Evolutionary conservation across 2,113 vertebrate genomes (phyloP), one percentile per base, ranked within the genome.

Genomic region (Lophochroa leadbeateri): DNA sequence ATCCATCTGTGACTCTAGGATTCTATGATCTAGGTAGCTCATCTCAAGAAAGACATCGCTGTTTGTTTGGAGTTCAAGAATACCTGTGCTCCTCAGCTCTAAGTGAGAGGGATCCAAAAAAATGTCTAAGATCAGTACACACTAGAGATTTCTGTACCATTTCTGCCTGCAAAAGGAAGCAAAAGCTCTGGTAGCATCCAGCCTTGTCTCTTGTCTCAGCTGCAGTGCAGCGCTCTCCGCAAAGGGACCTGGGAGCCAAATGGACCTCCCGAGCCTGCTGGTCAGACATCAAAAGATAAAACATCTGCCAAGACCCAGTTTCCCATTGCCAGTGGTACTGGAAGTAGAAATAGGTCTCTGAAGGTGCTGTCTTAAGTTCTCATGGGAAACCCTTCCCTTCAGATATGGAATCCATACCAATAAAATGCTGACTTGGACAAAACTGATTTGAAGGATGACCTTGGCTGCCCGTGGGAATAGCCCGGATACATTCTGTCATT

Each of bases 381-480:
- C 39, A 12, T 39, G 39, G 39, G 39, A 39, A 39, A 39, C 39
- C 39, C 39, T 39, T 39, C 39, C 39, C 39, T 39, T 39, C 39
- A 39, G 39, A 39, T 11, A 39, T 39, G 39, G 39, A 39, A 39
- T 39, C 39, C 39, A 39, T 39, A 39, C 39, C 39, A 39, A 39
- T 39, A 39, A 39, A 39, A 39, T 39, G 31, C 31, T 44, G 3
- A n/a, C 20, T 4, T 14, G 61, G 31, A 60, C 24, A 41, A 24
- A 53, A 72, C 19, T 1, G 6, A 52, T 43, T 44, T 60, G 20
- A 35, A 41, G 61, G 9, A 25, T 1, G 7, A 70, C 39, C 53
- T 74, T 1, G 0, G n/a, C 10, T 50, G 17, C 13, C 3, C 1
- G 52, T 4, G 17, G 29, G 53, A 82, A 47, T 3, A 53, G 50